These are phyloP conservation scores for Diadophis punctatus DNA, from an alignment of 2,113 vertebrate genomes.

Conservation along the genomic window DNA sequence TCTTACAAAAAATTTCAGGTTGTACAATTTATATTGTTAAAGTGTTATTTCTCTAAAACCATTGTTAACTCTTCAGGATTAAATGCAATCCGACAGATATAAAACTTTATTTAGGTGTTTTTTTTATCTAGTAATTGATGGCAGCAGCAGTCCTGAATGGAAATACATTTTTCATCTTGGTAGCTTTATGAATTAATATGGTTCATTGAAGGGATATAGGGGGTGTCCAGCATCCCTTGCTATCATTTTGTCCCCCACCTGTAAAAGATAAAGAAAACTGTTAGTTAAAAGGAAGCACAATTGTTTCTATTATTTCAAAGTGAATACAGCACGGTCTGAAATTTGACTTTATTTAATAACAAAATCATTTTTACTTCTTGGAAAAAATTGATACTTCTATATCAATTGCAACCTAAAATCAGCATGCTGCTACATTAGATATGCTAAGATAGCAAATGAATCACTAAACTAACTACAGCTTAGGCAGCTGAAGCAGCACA, in stretches of 20 bases:
- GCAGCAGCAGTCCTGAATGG: neutral
- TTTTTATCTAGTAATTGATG: neutral
- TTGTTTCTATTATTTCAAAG: neutral
- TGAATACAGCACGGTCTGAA: neutral
- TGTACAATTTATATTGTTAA: neutral
- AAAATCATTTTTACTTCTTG: neutral
- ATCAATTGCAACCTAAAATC: neutral
- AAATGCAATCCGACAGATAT: neutral
- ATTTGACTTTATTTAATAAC: neutral
- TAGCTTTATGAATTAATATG: slow-evolving; percentile 73
- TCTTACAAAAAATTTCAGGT: neutral
- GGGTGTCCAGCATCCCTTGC: slow-evolving; percentile 91
- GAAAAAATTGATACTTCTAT: neutral
- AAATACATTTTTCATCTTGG: neutral
- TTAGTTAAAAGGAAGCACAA: slow-evolving; percentile 25
- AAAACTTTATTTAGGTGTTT: slow-evolving; percentile 12
- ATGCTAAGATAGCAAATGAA: neutral
- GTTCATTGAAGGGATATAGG: slow-evolving; percentile 90
- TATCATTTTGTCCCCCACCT: slow-evolving; percentile 83
- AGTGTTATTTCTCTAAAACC: neutral
- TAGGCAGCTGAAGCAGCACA: neutral
- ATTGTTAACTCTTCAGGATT: neutral
- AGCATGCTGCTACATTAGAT: neutral
- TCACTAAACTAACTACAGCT: neutral
- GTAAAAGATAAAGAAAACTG: slow-evolving; percentile 53